A percentile compares a stretch with the other conserved stretches of the same genome.
phyloP scores from a whole-genome alignment of 2,888 invertebrate species.

The Hedya salicella region DNA sequence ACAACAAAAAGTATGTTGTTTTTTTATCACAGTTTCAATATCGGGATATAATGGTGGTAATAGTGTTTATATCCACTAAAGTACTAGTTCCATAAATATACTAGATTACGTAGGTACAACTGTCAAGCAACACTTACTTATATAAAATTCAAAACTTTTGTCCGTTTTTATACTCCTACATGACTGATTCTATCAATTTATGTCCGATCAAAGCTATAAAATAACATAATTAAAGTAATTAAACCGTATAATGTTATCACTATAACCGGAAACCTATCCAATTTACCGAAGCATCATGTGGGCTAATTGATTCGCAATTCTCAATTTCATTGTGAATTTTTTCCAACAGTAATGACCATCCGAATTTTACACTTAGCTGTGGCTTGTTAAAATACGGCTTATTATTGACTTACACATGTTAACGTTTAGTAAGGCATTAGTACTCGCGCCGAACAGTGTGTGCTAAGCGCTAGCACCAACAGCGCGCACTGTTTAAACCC shows the following conservation, averaged over 20 bases:
- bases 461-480: slow-evolving; percentile 54
- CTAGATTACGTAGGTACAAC: too few relatives aligned
- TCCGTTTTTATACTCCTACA: too few relatives aligned
- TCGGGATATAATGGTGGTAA: too few relatives aligned
- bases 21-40: too few relatives aligned
- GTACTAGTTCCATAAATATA: too few relatives aligned
- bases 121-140: too few relatives aligned
- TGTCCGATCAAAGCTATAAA: not conserved
- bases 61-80: too few relatives aligned
- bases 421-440: slow-evolving; percentile 22
- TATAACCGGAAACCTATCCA: not conserved
- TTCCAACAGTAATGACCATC: slow-evolving; percentile 5
- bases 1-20: too few relatives aligned
- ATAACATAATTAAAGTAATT: not conserved
- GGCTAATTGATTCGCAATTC: not conserved
- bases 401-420: slow-evolving; percentile 31
- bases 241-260: not conserved
- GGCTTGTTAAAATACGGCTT: slow-evolving; percentile 31
- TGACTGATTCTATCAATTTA: too few relatives aligned
- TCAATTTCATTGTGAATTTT: not conserved
- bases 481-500: slow-evolving; percentile 27
- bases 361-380: slow-evolving; percentile 23
- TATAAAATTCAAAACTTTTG: too few relatives aligned
- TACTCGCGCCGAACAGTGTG: slow-evolving; percentile 57
- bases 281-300: not conserved